Conservation (phyloP, 1,140 invertebrate genomes). For the Pararge aegeria region DNA sequence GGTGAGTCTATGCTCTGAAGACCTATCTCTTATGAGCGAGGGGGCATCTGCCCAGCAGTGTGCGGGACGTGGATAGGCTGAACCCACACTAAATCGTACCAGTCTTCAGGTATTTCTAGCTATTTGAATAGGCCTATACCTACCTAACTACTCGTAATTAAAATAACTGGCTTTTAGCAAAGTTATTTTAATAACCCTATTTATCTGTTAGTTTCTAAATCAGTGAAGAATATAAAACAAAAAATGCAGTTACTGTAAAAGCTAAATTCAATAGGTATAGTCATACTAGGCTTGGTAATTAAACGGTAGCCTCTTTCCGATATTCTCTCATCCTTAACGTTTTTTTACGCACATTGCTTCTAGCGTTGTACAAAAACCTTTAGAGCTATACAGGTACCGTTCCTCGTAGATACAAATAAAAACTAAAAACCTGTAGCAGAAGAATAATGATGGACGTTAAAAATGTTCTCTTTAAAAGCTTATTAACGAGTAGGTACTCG, state of each 20-base stretch:
- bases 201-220: too few relatives aligned
- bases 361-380: slow-evolving; percentile 7
- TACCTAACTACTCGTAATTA: too few relatives aligned
- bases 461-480: not conserved
- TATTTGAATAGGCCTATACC: too few relatives aligned
- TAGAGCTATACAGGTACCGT: slow-evolving; percentile 1
- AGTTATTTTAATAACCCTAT: too few relatives aligned
- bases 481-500: not conserved
- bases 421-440: slow-evolving; percentile 3
- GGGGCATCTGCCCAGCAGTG: too few relatives aligned
- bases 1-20: too few relatives aligned
- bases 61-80: too few relatives aligned
- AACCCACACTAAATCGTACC: too few relatives aligned
- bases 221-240: too few relatives aligned
- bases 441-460: slow-evolving; percentile 10
- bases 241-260: not conserved
- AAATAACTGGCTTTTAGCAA: too few relatives aligned
- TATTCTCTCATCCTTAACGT: slow-evolving; percentile 19
- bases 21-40: too few relatives aligned
- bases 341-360: slow-evolving; percentile 13
- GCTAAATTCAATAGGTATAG: not conserved
- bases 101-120: too few relatives aligned
- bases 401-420: not conserved
- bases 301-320: slow-evolving; percentile 7
- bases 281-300: slow-evolving; percentile 2